Evolutionary conservation across 2,888 invertebrate species (phyloP).

Genomic region (Mycalesis mineus): DNA sequence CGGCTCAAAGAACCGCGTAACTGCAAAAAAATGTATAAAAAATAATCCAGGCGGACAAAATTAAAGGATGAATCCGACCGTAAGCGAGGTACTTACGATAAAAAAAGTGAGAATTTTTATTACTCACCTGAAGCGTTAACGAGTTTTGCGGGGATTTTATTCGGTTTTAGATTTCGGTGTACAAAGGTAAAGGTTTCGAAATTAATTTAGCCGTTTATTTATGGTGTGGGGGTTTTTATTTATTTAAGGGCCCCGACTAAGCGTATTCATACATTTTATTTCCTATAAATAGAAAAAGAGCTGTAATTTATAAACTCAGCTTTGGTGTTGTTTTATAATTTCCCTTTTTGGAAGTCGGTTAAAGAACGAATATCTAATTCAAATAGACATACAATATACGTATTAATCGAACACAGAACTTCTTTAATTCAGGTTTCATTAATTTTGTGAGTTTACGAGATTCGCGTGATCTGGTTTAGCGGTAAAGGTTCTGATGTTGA

Average conservation of each 20-base stretch:
- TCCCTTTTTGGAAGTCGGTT: too few relatives aligned
- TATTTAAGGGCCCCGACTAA: not conserved
- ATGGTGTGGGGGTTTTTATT: not conserved
- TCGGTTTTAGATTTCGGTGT: conserved; percentile 16
- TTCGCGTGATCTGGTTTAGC: too few relatives aligned
- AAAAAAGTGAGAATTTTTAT: conserved; percentile 63
- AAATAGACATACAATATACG: too few relatives aligned
- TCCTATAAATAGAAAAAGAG: too few relatives aligned
- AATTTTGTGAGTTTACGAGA: too few relatives aligned
- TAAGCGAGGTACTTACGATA: conserved; percentile 54
- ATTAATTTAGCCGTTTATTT: conserved; percentile 7
- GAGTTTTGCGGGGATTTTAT: conserved; percentile 54
- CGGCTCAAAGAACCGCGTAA: conserved; percentile 18
- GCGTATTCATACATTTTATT: not conserved
- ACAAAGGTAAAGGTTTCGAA: conserved; percentile 10
- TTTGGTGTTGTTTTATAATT: too few relatives aligned
- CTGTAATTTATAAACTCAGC: not conserved
- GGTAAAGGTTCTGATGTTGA: too few relatives aligned
- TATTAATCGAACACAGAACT: too few relatives aligned
- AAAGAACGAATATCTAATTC: too few relatives aligned
- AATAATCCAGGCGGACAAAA: conserved; percentile 53
- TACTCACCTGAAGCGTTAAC: conserved; percentile 58
- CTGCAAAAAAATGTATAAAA: conserved; percentile 31
- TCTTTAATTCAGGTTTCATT: too few relatives aligned
- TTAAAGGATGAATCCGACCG: conserved; percentile 60